phyloP scores from a whole-genome alignment of 2,113 vertebrate genomes.

The Mesoclemmys tuberculata region DNA sequence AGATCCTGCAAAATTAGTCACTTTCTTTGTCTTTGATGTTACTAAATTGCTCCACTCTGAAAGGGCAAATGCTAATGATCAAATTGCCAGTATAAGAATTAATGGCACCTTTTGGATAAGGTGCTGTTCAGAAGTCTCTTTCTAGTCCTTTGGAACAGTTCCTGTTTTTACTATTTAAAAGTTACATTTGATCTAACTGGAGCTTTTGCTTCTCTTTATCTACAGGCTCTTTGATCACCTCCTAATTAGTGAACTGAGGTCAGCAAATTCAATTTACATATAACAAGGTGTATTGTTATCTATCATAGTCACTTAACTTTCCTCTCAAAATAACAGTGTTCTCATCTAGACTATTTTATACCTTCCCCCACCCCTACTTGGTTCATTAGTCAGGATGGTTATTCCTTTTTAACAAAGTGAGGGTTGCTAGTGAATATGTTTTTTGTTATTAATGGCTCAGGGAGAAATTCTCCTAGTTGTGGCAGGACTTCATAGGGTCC shows the following conservation, averaged over 20 bases:
- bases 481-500: neutral
- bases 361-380: neutral
- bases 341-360: neutral
- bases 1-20: neutral
- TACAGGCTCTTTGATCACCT: neutral
- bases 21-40: neutral
- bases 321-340: neutral
- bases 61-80: neutral
- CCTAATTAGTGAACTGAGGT: conserved; percentile 37
- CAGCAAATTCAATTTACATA: neutral
- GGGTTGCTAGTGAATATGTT: neutral
- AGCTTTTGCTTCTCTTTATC: neutral
- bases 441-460: neutral
- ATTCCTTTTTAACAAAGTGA: conserved; percentile 10
- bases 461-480: neutral
- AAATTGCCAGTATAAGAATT: neutral
- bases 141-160: neutral
- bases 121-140: neutral
- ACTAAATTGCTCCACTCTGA: neutral
- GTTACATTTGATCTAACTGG: neutral
- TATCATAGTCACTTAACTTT: neutral
- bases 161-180: neutral
- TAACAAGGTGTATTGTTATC: neutral
- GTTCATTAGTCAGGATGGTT: neutral
- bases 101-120: neutral